Conservation (phyloP, 23 tunicate genomes). For the Diplosoma virens region DNA sequence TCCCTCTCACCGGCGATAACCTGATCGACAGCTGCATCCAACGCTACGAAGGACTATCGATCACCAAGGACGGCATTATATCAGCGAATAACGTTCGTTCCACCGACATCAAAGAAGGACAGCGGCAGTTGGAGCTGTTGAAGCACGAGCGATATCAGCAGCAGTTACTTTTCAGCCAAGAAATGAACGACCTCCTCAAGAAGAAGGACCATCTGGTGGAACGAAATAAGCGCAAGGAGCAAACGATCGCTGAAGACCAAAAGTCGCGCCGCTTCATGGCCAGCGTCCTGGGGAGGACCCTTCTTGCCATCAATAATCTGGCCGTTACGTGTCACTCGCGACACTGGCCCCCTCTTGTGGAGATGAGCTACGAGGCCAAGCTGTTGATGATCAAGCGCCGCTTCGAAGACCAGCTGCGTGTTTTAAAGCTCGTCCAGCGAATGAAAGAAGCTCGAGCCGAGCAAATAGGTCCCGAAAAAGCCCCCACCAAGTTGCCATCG, state of each 20-base stretch:
- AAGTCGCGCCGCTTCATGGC: slow-evolving; percentile 25
- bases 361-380: slow-evolving; percentile 54
- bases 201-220: slow-evolving; percentile 46
- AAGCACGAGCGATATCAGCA: slow-evolving; percentile 61
- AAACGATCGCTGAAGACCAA: slow-evolving; percentile 35
- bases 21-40: slow-evolving; percentile 67
- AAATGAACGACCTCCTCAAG: slow-evolving; percentile 54
- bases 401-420: slow-evolving; percentile 25
- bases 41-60: slow-evolving; percentile 73
- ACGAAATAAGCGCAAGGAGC: slow-evolving; percentile 50
- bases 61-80: slow-evolving; percentile 31
- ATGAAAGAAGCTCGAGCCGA: slow-evolving; percentile 4
- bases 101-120: slow-evolving; percentile 48
- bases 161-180: slow-evolving; percentile 60
- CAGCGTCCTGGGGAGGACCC: slow-evolving; percentile 57
- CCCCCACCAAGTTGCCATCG: neutral
- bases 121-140: slow-evolving; percentile 48
- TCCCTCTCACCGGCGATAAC: slow-evolving; percentile 72
- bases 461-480: neutral
- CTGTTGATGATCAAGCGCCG: slow-evolving; percentile 59
- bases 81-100: slow-evolving; percentile 19
- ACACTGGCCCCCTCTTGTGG: slow-evolving; percentile 53
- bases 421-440: slow-evolving; percentile 20
- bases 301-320: slow-evolving; percentile 75
- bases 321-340: slow-evolving; percentile 60